phyloP scores from a whole-genome alignment of 2,113 vertebrate genomes.

The Narcine bancroftii region DNA sequence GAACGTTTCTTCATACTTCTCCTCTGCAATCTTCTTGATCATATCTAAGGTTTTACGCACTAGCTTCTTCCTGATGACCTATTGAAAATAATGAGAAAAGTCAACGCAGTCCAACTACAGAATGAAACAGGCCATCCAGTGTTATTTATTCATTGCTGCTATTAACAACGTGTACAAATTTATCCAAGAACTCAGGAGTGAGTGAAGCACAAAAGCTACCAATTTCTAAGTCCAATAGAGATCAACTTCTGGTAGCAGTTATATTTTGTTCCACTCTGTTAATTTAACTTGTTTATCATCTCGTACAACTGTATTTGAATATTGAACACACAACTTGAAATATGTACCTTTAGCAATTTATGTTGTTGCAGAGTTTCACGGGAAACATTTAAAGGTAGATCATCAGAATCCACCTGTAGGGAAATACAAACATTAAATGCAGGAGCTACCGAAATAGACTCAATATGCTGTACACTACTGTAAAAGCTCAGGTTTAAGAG shows the following conservation, averaged over 20 bases:
- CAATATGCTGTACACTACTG: too few relatives aligned
- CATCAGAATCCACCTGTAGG: conserved; percentile 91
- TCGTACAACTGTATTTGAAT: not conserved
- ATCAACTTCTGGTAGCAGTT: not conserved
- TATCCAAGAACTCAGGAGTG: not conserved
- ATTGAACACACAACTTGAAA: not conserved
- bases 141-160: too few relatives aligned
- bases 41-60: conserved; percentile 97
- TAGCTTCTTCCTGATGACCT: conserved; percentile 98
- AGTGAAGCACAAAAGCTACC: not conserved
- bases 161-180: not conserved
- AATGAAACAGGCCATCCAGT: not conserved
- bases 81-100: not conserved
- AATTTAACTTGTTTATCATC: not conserved
- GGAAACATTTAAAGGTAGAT: conserved; percentile 93
- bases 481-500: too few relatives aligned
- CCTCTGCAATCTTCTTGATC: conserved; percentile 98
- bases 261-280: not conserved
- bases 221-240: not conserved
- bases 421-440: not conserved
- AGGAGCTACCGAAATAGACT: not conserved
- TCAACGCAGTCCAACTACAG: not conserved
- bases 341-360: conserved; percentile 84
- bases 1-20: conserved; percentile 90
- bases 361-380: conserved; percentile 97